Base-by-base conservation (phyloP, 2,888 invertebrate species). In the Sphaerophoria rueppellii region DNA sequence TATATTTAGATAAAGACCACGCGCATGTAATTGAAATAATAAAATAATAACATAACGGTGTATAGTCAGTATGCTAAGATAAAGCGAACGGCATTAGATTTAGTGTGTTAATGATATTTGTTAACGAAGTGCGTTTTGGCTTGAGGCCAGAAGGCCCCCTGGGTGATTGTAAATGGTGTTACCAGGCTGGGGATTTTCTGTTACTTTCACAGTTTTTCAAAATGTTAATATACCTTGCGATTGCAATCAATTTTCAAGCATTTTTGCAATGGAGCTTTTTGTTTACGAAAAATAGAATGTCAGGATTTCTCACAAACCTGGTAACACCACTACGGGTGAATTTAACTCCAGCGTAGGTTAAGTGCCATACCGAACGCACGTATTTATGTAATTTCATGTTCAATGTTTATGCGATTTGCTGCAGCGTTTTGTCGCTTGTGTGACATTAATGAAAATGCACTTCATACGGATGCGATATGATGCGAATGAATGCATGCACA, bases 101-200 rank as follows among this genome's bases (percentile, higher is more conserved):
- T 81, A 85, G 85, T 85, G 85, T 85, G 85, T 85, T 85, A 85
- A 85, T 85, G 85, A 85, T 85, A 85, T 85, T 85, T 85, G 85
- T 81, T 85, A 85, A 85, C 80, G 81, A 81, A 85, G 80, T 73
- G 81, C 65, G 73, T 85, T 85, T 81, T 85, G 85, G 85, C 85
- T 52, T 73, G 73, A 43, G 70, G 69, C 85, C 85, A 85, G 73
- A 70, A 24, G 76, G 85, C 85, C 81, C 80, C 85, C 80, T 70
- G 85, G 81, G 81, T 40, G 76, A 34, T 43, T 63, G 50, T 69
- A 5, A 9, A 35, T 24, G 40, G n/a, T 52, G 72, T 52, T 54
- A 24, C 48, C 61, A 24, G 9, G 9, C 61, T 5, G 5, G n/a
- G 2, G 4, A 6, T 6, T n/a, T 48, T 48, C 4, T 48, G 1